A percentile compares a stretch with the other conserved stretches of the same genome.
These are phyloP conservation scores for Latheticus oryzae DNA, from an alignment of 2,888 invertebrate species.

Conservation along the genomic window DNA sequence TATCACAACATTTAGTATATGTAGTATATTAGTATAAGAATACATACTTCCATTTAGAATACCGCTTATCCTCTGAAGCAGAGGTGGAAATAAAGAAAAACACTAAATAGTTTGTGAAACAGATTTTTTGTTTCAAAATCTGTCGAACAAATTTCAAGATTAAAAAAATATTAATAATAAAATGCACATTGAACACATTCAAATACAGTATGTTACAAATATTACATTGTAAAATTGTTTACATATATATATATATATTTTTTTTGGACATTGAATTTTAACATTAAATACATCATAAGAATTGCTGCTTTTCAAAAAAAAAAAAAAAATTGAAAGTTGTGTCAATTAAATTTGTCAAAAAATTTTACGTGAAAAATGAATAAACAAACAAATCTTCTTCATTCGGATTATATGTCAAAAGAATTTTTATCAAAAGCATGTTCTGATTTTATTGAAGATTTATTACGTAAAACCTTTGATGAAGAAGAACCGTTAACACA, in stretches of 20 bases:
- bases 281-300: conserved; percentile 48
- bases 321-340: conserved; percentile 1
- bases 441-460: conserved; percentile 57
- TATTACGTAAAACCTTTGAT: conserved; percentile 56
- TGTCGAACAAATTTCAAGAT: conserved; percentile 38
- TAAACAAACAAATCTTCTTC: conserved; percentile 16
- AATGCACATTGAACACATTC: conserved; percentile 55
- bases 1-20: conserved; percentile 57
- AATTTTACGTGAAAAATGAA: conserved; percentile 13
- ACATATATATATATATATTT: conserved; percentile 35
- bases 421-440: conserved; percentile 55
- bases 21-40: conserved; percentile 51
- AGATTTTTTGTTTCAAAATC: conserved; percentile 19
- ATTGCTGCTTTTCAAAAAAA: conserved; percentile 38
- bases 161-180: conserved; percentile 46
- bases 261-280: conserved; percentile 49
- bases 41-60: conserved; percentile 60
- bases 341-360: conserved; percentile 14
- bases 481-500: conserved; percentile 56
- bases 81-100: conserved; percentile 47
- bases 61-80: conserved; percentile 55
- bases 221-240: too few relatives aligned
- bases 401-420: conserved; percentile 48
- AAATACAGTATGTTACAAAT: conserved; percentile 33
- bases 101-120: conserved; percentile 31